Conservation (phyloP, 2,888 invertebrate species). For the Tetragonula carbonaria region DNA sequence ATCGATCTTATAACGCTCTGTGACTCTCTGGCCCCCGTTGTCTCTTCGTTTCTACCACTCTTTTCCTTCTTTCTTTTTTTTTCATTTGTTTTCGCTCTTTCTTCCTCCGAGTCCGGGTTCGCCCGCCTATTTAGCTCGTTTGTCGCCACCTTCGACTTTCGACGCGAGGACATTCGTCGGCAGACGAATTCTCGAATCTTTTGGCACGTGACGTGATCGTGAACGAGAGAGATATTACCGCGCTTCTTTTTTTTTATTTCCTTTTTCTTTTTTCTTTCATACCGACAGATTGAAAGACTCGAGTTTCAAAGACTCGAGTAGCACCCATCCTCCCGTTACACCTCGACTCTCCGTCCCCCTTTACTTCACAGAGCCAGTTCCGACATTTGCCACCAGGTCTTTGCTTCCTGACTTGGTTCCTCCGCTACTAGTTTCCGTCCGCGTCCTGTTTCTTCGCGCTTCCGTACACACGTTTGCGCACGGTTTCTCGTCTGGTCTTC, state of each 20-base stretch:
- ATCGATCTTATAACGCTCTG: conserved; percentile 83
- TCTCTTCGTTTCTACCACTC: conserved; percentile 74
- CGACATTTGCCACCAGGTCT: conserved; percentile 50
- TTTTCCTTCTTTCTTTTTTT: conserved; percentile 38
- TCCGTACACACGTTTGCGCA: conserved; percentile 53
- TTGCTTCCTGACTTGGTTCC: conserved; percentile 50
- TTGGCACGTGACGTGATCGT: background rate
- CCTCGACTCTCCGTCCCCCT: conserved; percentile 6
- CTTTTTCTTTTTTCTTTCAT: too few species aligned
- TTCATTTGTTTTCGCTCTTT: background rate
- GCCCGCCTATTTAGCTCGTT: background rate
- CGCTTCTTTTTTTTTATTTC: background rate
- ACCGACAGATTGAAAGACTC: background rate
- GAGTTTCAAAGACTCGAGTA: conserved; percentile 10
- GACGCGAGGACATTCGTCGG: background rate
- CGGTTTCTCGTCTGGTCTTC: conserved; percentile 49
- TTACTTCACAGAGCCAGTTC: conserved; percentile 31
- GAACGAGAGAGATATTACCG: background rate
- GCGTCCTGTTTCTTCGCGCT: conserved; percentile 48
- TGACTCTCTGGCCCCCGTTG: conserved; percentile 75
- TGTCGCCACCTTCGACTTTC: background rate
- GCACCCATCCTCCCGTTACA: background rate
- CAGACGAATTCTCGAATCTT: background rate
- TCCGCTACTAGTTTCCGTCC: conserved; percentile 33
- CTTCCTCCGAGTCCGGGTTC: too few species aligned